phyloP scores from a whole-genome alignment of 2,888 invertebrate species.

The Idaea aversata region DNA sequence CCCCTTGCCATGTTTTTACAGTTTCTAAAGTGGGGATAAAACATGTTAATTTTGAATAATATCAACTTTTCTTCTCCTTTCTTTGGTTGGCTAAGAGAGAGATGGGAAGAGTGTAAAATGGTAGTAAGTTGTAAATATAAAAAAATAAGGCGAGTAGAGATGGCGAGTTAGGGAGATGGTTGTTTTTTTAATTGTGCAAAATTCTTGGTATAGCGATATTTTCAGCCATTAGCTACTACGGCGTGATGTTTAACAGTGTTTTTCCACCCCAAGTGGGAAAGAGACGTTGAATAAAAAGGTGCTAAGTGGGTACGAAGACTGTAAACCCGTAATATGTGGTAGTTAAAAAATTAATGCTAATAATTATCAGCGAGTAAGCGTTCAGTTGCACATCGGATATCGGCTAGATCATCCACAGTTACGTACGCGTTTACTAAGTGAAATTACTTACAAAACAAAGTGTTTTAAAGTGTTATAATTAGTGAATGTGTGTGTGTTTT shows the following conservation, averaged over 20 bases:
- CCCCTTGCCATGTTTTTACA: constrained; percentile 24
- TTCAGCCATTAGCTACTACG: constrained; percentile 26
- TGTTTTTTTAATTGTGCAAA: background rate
- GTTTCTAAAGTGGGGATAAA: constrained; percentile 26
- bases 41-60: constrained; percentile 34
- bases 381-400: background rate
- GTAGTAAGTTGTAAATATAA: constrained; percentile 1
- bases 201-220: constrained; percentile 4
- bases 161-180: background rate
- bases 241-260: constrained; percentile 8
- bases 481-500: background rate
- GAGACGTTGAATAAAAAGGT: constrained; percentile 20
- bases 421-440: background rate
- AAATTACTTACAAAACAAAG: background rate
- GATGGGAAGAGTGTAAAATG: constrained; percentile 2
- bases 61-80: constrained; percentile 23
- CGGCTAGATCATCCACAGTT: constrained; percentile 1
- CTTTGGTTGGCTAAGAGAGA: constrained; percentile 14
- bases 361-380: background rate
- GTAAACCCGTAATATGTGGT: constrained; percentile 3
- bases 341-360: background rate
- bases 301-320: constrained; percentile 15
- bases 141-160: constrained; percentile 3
- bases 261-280: constrained; percentile 5
- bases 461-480: background rate